Base-by-base conservation (phyloP, 23 tunicate genomes). In the Ascidia mentula region DNA sequence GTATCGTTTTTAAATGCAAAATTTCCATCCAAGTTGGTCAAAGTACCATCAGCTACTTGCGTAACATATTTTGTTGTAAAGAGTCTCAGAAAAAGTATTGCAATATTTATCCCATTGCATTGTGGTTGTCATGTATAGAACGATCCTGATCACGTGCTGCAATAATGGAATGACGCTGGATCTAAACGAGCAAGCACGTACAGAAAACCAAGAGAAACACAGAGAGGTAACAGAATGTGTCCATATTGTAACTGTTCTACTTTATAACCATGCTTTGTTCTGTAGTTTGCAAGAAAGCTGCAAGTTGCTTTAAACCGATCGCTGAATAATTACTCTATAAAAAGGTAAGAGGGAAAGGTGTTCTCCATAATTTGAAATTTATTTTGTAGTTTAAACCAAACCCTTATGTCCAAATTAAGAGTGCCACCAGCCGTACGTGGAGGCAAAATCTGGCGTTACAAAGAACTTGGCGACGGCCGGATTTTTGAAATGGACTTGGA, bases 401-500 rank as follows among this genome's bases (percentile, higher is more conserved):
- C n/a, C n/a, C n/a, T n/a, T n/a, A n/a, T n/a, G n/a, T n/a, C n/a
- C n/a, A n/a, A n/a, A n/a, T n/a, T n/a, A n/a, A 70, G 74, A 70
- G 39, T 70, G 38, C 38, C 74, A 17, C 24, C 74, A 3, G 32
- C 32, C 17, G n/a, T 22, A 30, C 74, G 74, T 3, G 74, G 74
- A 30, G 39, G 30, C 31, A 70, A 70, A 70, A 70, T 70, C 38
- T 70, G 74, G 74, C 37, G 32, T 3, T 70, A 70, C 13, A 34
- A n/a, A 17, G 74, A 70, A 70, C 32, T 22, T 70, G 39, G 74
- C 17, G 74, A 70, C 31, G 74, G 74, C 2, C 74, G 74, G 32
- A 34, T 70, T 32, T 28, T n/a, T 34, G 74, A 70, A 70, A 34
- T 30, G 2, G 18, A 33, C 38, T 70, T 32, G 36, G 32, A 35